A percentile compares a stretch with the other conserved stretches of the same genome.
Conservation (phyloP, 1,140 invertebrate genomes). For the Drosophila gunungcola region DNA sequence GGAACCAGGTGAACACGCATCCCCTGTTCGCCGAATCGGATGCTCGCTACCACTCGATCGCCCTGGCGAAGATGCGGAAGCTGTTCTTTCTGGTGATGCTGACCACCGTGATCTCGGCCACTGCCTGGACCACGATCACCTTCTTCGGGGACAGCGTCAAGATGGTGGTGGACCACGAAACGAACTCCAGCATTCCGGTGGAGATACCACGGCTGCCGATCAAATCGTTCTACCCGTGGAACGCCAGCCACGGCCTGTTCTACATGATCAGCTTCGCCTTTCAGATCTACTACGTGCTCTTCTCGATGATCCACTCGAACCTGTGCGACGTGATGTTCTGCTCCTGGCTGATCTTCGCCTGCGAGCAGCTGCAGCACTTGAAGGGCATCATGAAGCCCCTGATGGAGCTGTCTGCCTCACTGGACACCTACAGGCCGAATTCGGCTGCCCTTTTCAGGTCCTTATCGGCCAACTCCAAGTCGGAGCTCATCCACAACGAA, state of each 20-base stretch:
- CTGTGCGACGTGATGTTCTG: conserved; percentile 91
- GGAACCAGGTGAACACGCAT: conserved; percentile 93
- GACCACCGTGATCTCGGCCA: conserved; percentile 87
- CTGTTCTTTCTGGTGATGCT: conserved; percentile 89
- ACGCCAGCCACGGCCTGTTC: conserved; percentile 88
- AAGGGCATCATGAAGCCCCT: conserved; percentile 93
- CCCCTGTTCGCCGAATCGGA: conserved; percentile 93
- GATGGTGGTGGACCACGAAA: conserved; percentile 88
- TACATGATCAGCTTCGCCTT: conserved; percentile 89
- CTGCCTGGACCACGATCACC: conserved; percentile 90
- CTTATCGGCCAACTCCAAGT: conserved; percentile 86
- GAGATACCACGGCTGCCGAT: conserved; percentile 90
- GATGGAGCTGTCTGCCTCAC: conserved; percentile 92
- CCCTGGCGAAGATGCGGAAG: conserved; percentile 91
- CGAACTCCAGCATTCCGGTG: conserved; percentile 89
- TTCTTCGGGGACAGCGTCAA: conserved; percentile 91
- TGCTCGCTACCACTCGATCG: conserved; percentile 89
- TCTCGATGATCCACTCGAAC: conserved; percentile 90
- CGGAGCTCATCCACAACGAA: conserved; percentile 85
- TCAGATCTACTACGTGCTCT: conserved; percentile 91
- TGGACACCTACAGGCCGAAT: conserved; percentile 92
- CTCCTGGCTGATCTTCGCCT: conserved; percentile 92
- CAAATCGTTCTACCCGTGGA: conserved; percentile 91
- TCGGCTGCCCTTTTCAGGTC: conserved; percentile 91
- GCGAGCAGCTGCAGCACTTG: conserved; percentile 92